Evolutionary conservation across 2,888 invertebrate species (phyloP).

Genomic region (Lithophane ornitopus): DNA sequence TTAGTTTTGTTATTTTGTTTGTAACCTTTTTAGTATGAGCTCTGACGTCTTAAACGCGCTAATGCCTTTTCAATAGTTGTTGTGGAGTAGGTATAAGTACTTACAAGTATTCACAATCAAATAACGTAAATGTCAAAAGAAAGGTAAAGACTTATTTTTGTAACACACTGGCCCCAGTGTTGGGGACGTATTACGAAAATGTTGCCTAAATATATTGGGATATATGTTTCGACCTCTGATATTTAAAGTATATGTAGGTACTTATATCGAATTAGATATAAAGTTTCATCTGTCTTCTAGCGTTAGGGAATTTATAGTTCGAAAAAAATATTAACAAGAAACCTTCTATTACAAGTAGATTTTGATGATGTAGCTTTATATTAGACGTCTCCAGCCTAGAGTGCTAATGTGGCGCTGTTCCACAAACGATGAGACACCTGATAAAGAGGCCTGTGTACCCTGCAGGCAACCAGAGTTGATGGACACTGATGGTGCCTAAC

Average conservation of each 20-base stretch:
- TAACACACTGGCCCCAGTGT: neutral
- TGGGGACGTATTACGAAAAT: conserved; percentile 22
- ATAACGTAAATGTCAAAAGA: conserved; percentile 41
- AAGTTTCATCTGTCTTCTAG: neutral
- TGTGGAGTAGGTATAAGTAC: neutral
- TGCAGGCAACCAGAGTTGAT: neutral
- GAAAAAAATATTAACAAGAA: neutral
- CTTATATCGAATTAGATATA: neutral
- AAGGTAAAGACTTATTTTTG: conserved; percentile 21
- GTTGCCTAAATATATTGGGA: conserved; percentile 1
- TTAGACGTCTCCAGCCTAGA: neutral
- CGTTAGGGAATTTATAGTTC: neutral
- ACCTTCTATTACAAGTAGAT: neutral
- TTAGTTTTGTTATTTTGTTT: conserved; percentile 3
- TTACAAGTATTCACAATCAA: conserved; percentile 19
- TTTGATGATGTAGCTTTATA: neutral
- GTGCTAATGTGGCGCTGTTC: neutral
- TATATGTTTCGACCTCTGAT: neutral
- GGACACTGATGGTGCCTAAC: neutral
- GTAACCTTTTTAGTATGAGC: conserved; percentile 19
- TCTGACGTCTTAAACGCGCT: conserved; percentile 6
- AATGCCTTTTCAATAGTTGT: conserved; percentile 32
- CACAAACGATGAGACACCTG: neutral
- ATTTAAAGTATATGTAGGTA: neutral
- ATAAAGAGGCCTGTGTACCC: neutral